Base-by-base conservation (phyloP, 2,797 vertebrate genomes). In the Poecilia picta region DNA sequence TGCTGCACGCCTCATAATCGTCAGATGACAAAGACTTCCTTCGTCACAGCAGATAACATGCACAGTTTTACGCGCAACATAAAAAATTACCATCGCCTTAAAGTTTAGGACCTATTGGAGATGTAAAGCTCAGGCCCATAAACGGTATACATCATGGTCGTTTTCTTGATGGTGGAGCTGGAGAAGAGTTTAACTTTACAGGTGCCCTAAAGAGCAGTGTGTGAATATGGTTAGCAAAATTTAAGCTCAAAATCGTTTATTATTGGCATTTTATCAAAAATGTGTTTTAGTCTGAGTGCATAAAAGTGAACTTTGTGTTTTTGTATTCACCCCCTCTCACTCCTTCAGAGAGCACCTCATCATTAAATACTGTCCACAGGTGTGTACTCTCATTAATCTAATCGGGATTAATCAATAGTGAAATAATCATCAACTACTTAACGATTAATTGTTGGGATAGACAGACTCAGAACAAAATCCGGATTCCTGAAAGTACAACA, bases 21-120 rank as follows among this genome's bases (percentile, higher is more conserved):
- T 78, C 76, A 80, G 70, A 80, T 71, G 28, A 11, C 18, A 74
- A 18, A 41, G 59, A 39, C 41, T 64, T n/a, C 13, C 71, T 33
- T 62, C 47, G 8, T 81, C 53, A 64, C 81, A 66, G 5, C 39
- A 71, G n/a, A 70, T 79, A 73, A 88, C 77, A 89, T 45, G 70
- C 81, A 89, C 82, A 16, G 81, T 72, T 88, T 89, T 75, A 91
- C 33, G 76, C 62, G 70, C 49, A 2, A 51, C 88, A 89, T 94
- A 88, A 94, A 92, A 92, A 79, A 80, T 77, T 82, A 88, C 53
- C 80, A 49, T 88, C 80, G 72, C 79, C 87, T 84, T 89, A 89
- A 88, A 91, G 49, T 90, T 92, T 87, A 77, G 51, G 88, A 84
- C 76, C 77, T 81, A 85, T 85, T 81, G 77, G 78, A 76, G 87